Evolutionary conservation across 2,797 vertebrate species (phyloP).

Genomic region (Graptemys geographica): DNA sequence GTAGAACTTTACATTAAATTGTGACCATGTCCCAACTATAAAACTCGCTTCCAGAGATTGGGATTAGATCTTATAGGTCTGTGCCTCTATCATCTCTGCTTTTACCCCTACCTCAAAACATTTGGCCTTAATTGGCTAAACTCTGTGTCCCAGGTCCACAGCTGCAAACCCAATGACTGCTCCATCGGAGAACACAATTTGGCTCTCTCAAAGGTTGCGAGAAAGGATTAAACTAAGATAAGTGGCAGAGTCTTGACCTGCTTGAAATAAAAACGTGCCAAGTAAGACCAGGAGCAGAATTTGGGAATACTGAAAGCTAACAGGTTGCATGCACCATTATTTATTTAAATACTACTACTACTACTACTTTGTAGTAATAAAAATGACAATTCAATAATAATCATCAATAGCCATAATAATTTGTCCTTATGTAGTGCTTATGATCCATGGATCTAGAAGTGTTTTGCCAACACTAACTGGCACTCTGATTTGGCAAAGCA

Average conservation of each 20-base stretch:
- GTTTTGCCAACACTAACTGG: neutral
- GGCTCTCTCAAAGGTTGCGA: fast-evolving
- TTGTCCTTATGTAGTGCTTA: neutral
- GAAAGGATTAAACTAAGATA: neutral
- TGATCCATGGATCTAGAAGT: neutral
- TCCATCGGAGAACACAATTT: neutral
- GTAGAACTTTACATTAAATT: neutral
- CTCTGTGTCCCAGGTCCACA: fast-evolving
- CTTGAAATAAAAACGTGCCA: neutral
- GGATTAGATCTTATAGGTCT: neutral
- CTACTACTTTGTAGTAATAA: neutral
- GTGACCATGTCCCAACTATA: neutral
- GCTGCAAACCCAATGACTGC: neutral
- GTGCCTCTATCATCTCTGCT: fast-evolving
- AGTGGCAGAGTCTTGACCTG: neutral
- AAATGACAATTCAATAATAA: neutral
- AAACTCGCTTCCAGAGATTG: fast-evolving
- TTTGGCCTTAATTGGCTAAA: neutral
- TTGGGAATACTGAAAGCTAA: neutral
- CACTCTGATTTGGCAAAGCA: neutral
- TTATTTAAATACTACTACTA: neutral
- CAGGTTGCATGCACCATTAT: neutral
- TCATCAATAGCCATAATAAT: neutral
- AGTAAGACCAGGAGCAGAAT: neutral
- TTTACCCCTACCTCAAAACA: neutral